A percentile compares a stretch with the other conserved stretches of the same genome.
Conservation (phyloP, 2,113 vertebrate genomes). For the Ramphastos sulfuratus region DNA sequence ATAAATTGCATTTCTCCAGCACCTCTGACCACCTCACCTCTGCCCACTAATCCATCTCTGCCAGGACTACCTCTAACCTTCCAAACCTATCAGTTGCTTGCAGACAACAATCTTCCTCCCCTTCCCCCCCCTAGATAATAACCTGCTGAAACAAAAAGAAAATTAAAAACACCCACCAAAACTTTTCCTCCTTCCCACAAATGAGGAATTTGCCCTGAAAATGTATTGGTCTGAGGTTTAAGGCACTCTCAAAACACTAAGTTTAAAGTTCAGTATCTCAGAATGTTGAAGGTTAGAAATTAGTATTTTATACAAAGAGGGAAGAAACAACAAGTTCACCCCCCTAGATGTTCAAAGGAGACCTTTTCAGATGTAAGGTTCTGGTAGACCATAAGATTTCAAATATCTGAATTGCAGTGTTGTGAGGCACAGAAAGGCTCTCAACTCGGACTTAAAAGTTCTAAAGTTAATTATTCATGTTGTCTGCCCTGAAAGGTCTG, state of each 20-base stretch:
- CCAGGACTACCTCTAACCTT: slow-evolving; percentile 56
- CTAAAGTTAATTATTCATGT: not conserved
- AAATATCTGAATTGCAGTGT: not conserved
- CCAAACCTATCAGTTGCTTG: slow-evolving; percentile 51
- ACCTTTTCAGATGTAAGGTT: not conserved
- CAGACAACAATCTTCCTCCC: slow-evolving; percentile 55
- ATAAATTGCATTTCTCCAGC: slow-evolving; percentile 46
- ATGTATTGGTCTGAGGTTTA: slow-evolving; percentile 9
- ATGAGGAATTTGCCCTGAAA: slow-evolving; percentile 13
- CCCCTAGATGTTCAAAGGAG: not conserved
- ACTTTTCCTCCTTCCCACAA: slow-evolving; percentile 40
- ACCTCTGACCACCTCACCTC: slow-evolving; percentile 30
- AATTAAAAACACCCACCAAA: too few relatives aligned
- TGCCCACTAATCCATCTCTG: slow-evolving; percentile 65
- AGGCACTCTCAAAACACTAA: not conserved
- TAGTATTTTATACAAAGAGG: not conserved
- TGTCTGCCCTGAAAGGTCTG: not conserved
- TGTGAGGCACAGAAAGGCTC: not conserved
- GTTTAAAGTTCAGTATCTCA: slow-evolving; percentile 25
- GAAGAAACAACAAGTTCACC: not conserved
- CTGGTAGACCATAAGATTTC: not conserved
- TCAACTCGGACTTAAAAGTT: not conserved
- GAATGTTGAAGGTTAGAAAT: slow-evolving; percentile 4
- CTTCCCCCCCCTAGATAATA: slow-evolving; percentile 17
- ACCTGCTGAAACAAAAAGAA: slow-evolving; percentile 52